These are phyloP conservation scores for Oedothorax gibbosus DNA, from an alignment of 1,140 invertebrate genomes.

Conservation along the genomic window DNA sequence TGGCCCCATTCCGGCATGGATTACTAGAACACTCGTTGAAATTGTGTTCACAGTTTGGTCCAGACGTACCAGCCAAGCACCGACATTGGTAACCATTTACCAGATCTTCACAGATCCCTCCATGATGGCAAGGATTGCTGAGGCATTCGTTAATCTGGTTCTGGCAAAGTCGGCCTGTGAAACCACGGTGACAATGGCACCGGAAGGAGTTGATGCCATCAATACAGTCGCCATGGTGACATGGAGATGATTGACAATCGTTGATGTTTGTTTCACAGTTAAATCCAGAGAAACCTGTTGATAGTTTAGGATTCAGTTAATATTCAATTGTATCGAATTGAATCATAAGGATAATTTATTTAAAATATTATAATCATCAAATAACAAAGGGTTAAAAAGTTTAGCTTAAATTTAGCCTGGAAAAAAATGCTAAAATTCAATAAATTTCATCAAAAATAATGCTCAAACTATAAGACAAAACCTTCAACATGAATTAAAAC, in stretches of 20 bases:
- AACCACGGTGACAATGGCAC: slow-evolving; percentile 92
- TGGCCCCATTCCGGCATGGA: slow-evolving; percentile 87
- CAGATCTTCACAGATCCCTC: slow-evolving; percentile 79
- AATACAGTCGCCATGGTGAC: slow-evolving; percentile 82
- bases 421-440: no score
- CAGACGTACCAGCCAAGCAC: slow-evolving; percentile 81
- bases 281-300: slow-evolving; percentile 79
- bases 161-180: slow-evolving; percentile 85
- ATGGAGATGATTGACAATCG: slow-evolving; percentile 85
- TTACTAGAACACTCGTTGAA: slow-evolving; percentile 87
- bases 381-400: no score
- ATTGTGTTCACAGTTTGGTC: slow-evolving; percentile 82
- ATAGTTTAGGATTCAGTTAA: no score
- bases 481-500: no score
- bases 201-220: slow-evolving; percentile 83
- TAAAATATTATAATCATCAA: no score
- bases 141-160: slow-evolving; percentile 94
- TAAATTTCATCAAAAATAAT: no score
- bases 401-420: no score
- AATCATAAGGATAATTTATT: no score
- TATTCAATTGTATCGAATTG: no score
- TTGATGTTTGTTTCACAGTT: slow-evolving; percentile 87
- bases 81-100: slow-evolving; percentile 78
- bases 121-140: slow-evolving; percentile 69
- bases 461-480: no score